phyloP scores from a whole-genome alignment of 2,113 vertebrate species.

The Sprattus sprattus region DNA sequence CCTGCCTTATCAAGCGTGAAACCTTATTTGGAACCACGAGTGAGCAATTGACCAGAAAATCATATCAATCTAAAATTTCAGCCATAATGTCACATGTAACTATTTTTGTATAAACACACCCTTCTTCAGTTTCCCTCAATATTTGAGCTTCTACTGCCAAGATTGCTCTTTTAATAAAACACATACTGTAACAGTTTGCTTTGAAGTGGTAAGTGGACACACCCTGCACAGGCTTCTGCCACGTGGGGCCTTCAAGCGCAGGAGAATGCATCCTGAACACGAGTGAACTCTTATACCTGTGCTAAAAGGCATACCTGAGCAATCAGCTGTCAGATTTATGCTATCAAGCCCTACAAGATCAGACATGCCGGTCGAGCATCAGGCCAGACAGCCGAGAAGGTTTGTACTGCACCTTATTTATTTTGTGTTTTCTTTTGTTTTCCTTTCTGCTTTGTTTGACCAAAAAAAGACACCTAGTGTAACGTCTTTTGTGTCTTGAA shows the following conservation, averaged over 20 bases:
- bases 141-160: not conserved
- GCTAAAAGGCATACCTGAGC: conserved; percentile 16
- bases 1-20: not conserved
- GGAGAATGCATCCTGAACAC: not conserved
- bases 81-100: not conserved
- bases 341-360: conserved; percentile 29
- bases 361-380: not conserved
- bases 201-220: conserved; percentile 3
- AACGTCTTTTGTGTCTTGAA: not conserved
- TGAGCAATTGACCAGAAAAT: not conserved
- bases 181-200: conserved; percentile 14
- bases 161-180: not conserved
- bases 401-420: not conserved
- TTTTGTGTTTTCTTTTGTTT: not conserved
- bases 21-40: not conserved
- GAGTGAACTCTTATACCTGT: not conserved
- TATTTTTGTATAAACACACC: not conserved
- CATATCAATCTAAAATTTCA: not conserved
- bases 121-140: not conserved
- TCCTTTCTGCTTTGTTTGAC: not conserved
- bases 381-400: not conserved
- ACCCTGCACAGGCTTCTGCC: not conserved
- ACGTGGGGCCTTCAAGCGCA: not conserved
- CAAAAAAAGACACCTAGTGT: not conserved
- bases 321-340: conserved; percentile 12